Conservation (phyloP, 2,797 vertebrate species). For the Morelia viridis region DNA sequence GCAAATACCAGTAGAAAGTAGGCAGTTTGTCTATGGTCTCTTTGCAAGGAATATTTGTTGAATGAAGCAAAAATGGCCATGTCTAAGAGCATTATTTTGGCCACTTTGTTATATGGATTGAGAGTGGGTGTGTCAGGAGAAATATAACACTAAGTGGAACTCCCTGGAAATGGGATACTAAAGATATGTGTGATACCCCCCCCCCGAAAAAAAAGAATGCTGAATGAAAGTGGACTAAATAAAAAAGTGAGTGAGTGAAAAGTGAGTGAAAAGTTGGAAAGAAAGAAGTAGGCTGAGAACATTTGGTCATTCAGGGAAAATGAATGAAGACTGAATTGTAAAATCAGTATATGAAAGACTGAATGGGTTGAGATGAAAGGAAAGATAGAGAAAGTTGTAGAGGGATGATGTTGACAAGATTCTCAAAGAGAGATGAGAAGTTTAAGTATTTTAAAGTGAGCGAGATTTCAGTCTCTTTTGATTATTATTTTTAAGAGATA, state of each 20-base stretch:
- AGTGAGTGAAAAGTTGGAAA: not conserved
- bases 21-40: not conserved
- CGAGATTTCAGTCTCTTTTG: not conserved
- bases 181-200: not conserved
- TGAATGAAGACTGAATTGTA: not conserved
- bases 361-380: not conserved
- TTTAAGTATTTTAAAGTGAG: not conserved
- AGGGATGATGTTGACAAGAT: not conserved
- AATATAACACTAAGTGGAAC: too few species aligned
- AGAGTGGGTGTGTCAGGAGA: not conserved
- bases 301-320: not conserved
- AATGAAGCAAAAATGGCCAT: not conserved
- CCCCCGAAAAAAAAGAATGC: not conserved
- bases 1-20: not conserved
- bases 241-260: not conserved
- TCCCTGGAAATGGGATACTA: not conserved
- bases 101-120: not conserved
- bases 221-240: not conserved
- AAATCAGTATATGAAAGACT: not conserved
- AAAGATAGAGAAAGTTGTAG: not conserved
- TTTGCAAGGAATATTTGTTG: not conserved
- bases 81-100: not conserved
- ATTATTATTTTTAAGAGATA: not conserved
- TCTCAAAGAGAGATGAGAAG: not conserved
- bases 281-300: not conserved